phyloP scores from a whole-genome alignment of 2,797 vertebrate species.

The Australoheros facetus region DNA sequence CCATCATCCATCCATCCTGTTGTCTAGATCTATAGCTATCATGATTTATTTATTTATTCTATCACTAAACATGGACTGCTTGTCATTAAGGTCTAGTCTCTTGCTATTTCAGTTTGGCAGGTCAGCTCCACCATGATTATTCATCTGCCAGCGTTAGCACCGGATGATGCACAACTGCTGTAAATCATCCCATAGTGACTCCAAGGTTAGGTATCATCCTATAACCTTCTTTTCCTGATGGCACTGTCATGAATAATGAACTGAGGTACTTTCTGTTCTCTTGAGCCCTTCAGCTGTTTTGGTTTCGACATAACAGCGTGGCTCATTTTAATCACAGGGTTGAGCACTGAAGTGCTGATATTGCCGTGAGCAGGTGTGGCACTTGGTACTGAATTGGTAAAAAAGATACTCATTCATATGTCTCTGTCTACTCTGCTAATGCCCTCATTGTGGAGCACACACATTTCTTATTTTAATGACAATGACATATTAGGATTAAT shows the following conservation, averaged over 20 bases:
- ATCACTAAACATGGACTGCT: conserved; percentile 8
- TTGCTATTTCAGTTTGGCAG: conserved; percentile 35
- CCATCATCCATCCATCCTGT: conserved; percentile 21
- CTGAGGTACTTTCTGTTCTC: conserved; percentile 33
- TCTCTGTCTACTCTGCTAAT: neutral
- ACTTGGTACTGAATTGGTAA: conserved; percentile 12
- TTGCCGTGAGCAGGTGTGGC: conserved; percentile 27
- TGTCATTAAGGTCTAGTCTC: conserved; percentile 26
- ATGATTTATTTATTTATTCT: neutral
- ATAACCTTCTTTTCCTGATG: conserved; percentile 38
- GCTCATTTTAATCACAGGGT: conserved; percentile 20
- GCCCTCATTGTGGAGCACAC: neutral
- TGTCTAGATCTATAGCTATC: conserved; percentile 27
- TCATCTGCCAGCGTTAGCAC: conserved; percentile 13
- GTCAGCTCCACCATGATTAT: conserved; percentile 40
- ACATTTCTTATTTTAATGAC: neutral
- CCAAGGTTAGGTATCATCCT: conserved; percentile 23
- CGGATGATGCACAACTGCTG: conserved; percentile 36
- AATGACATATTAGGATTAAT: neutral
- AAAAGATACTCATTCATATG: conserved; percentile 17
- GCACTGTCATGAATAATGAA: conserved; percentile 55
- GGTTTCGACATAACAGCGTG: conserved; percentile 13
- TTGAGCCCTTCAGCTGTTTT: conserved; percentile 46
- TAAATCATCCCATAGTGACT: conserved; percentile 18
- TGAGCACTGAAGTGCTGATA: conserved; percentile 15